Conservation (phyloP, 2,888 invertebrate species). For the Acrocyrtus sp. region DNA sequence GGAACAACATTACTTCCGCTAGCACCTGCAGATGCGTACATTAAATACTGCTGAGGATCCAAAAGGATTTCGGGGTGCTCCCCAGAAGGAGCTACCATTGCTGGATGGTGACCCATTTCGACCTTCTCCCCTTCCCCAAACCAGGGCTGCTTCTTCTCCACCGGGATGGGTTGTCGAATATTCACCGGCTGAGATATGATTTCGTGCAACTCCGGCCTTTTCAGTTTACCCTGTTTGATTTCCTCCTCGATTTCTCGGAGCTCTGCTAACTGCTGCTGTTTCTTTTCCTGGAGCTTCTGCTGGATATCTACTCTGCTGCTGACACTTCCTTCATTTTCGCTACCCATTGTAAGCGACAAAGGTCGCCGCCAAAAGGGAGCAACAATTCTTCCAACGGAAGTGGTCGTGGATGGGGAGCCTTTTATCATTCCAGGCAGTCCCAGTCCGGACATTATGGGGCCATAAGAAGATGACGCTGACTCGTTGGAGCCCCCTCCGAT, state of each 20-base stretch:
- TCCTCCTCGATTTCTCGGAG: slow-evolving; percentile 85
- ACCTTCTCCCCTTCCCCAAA: slow-evolving; percentile 64
- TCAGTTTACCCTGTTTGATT: slow-evolving; percentile 81
- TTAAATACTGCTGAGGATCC: slow-evolving; percentile 59
- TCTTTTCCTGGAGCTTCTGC: slow-evolving; percentile 87
- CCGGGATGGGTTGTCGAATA: slow-evolving; percentile 75
- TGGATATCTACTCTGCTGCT: slow-evolving; percentile 84
- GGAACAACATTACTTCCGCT: slow-evolving; percentile 14
- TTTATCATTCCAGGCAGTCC: slow-evolving; percentile 13
- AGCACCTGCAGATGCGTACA: slow-evolving; percentile 44
- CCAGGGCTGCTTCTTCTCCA: slow-evolving; percentile 76
- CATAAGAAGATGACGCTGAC: slow-evolving; percentile 14
- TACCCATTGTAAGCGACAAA: slow-evolving; percentile 68
- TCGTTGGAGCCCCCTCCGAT: slow-evolving; percentile 11
- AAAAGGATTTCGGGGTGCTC: slow-evolving; percentile 51
- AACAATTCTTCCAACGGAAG: slow-evolving; percentile 61
- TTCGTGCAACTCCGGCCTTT: slow-evolving; percentile 65
- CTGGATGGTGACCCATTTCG: slow-evolving; percentile 42
- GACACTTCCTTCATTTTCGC: slow-evolving; percentile 80
- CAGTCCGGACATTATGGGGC: no score
- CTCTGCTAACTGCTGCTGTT: slow-evolving; percentile 86
- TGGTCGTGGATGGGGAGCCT: neutral
- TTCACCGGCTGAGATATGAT: slow-evolving; percentile 64
- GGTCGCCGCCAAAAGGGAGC: slow-evolving; percentile 65
- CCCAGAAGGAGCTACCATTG: slow-evolving; percentile 44